Conservation (phyloP, 2,113 vertebrate species). For the Chiloscyllium plagiosum region DNA sequence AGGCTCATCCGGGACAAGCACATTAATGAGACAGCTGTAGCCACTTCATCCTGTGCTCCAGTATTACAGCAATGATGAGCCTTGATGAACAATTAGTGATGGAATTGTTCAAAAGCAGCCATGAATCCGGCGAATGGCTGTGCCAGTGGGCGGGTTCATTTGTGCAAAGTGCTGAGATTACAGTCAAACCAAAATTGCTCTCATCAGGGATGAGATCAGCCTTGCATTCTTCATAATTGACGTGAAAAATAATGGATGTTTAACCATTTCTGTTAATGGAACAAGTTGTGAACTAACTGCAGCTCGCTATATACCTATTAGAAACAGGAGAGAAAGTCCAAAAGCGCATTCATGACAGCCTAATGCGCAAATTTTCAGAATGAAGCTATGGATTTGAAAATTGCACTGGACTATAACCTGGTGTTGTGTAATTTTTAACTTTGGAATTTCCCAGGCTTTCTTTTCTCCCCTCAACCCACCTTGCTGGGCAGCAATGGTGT, state of each 20-base stretch:
- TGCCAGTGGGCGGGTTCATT: background rate
- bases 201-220: background rate
- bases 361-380: background rate
- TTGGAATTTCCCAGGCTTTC: too few species aligned
- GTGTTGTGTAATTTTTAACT: too few species aligned
- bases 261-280: background rate
- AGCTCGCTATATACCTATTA: background rate
- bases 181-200: background rate
- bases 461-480: background rate
- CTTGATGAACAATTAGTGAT: background rate
- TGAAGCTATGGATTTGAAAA: background rate
- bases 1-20: background rate
- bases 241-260: background rate
- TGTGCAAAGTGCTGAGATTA: background rate
- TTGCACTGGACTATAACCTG: background rate
- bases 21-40: conserved; percentile 7
- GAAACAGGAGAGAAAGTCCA: background rate
- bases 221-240: background rate
- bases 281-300: background rate
- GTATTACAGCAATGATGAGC: background rate
- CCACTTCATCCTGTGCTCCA: background rate
- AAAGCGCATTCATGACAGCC: background rate
- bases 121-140: background rate
- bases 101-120: background rate
- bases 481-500: background rate